phyloP scores from a whole-genome alignment of 2,797 vertebrate species.

The Caiman crocodilus region DNA sequence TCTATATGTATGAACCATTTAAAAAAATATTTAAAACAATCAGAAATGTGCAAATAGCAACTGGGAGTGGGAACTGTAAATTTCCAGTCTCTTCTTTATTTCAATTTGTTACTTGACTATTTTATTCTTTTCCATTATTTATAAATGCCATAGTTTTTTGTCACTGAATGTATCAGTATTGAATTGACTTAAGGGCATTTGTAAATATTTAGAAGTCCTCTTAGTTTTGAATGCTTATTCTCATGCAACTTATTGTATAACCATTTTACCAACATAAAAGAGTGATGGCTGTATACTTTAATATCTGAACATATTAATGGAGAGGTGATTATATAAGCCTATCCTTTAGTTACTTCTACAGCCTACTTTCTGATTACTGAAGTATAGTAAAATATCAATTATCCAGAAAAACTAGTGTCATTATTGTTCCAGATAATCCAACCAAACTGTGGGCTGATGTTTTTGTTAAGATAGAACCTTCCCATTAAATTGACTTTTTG shows the following conservation, averaged over 20 bases:
- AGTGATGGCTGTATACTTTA: not conserved
- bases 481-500: too few relatives aligned
- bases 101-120: not conserved
- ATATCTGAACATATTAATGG: not conserved
- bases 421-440: too few relatives aligned
- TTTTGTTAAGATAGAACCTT: too few relatives aligned
- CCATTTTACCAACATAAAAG: not conserved
- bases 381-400: too few relatives aligned
- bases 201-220: conserved; percentile 56
- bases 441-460: too few relatives aligned
- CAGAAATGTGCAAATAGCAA: not conserved
- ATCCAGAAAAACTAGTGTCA: too few relatives aligned
- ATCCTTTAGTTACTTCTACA: not conserved
- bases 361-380: not conserved
- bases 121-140: not conserved
- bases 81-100: not conserved
- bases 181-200: conserved; percentile 77
- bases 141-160: conserved; percentile 48
- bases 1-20: not conserved
- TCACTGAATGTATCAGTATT: conserved; percentile 77
- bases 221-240: conserved; percentile 46
- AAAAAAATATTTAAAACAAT: not conserved
- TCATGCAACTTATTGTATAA: not conserved
- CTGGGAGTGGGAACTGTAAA: not conserved
- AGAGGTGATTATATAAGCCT: not conserved